phyloP scores from a whole-genome alignment of 92 coral and sea anemone genomes.

The Porites rus region DNA sequence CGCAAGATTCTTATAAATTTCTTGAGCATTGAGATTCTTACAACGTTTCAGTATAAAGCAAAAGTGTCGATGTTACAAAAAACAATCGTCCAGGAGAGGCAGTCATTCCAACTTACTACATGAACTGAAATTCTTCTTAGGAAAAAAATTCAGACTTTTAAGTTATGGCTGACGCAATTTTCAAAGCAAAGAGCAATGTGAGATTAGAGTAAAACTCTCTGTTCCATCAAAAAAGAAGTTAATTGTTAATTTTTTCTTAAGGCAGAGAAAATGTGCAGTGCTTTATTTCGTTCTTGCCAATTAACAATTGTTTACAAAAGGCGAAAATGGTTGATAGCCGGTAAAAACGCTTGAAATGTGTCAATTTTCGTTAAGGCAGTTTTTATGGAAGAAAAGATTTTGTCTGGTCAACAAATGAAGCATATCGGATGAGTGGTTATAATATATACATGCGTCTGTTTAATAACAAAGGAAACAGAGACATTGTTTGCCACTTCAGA shows the following conservation, averaged over 20 bases:
- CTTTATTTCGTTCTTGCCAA: background rate
- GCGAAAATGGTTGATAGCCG: background rate
- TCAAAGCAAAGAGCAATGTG: background rate
- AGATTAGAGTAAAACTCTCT: background rate
- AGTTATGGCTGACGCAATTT: background rate
- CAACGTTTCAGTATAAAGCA: background rate
- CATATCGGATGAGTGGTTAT: background rate
- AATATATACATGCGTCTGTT: background rate
- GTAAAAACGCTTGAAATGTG: background rate
- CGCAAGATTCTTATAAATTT: background rate
- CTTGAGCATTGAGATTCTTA: background rate
- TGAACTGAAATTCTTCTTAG: background rate
- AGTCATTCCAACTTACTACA: background rate
- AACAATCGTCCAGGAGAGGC: background rate
- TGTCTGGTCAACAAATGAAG: slow-evolving; percentile 1
- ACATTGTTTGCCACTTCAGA: background rate
- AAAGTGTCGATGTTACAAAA: background rate
- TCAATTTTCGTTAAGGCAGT: slow-evolving; percentile 6
- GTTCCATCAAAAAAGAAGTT: background rate
- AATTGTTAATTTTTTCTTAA: too few relatives aligned
- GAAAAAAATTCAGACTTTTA: background rate
- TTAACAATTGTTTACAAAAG: background rate
- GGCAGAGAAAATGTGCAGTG: background rate
- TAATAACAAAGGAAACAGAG: slow-evolving; percentile 10
- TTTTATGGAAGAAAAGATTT: background rate